These are phyloP conservation scores for Chaetodon trifascialis DNA, from an alignment of 2,113 vertebrate genomes.

Conservation along the genomic window DNA sequence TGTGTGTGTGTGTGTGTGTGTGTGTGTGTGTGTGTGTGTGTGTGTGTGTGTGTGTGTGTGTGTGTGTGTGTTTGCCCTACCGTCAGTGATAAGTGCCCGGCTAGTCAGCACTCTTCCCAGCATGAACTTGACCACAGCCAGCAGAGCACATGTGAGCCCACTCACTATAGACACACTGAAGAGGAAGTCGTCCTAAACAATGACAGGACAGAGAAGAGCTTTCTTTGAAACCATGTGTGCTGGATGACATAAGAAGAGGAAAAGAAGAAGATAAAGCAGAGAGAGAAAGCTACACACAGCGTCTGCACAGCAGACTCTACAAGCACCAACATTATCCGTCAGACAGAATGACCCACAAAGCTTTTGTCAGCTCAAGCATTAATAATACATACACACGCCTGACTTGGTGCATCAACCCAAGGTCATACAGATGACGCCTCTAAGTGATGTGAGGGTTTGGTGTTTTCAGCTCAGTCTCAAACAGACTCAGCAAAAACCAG, in stretches of 20 bases:
- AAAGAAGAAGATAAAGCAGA: background rate
- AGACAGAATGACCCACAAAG: conserved; percentile 37
- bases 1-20: background rate
- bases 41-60: too few relatives aligned
- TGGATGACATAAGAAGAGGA: background rate
- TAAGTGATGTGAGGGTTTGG: conserved; percentile 17
- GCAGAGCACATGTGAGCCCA: conserved; percentile 90
- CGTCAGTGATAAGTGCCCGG: conserved; percentile 96
- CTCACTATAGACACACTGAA: conserved; percentile 97
- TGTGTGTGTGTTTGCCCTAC: conserved; percentile 78
- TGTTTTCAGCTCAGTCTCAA: conserved; percentile 40
- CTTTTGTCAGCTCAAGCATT: conserved; percentile 32
- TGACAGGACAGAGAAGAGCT: background rate
- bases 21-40: too few relatives aligned
- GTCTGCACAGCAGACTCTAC: background rate
- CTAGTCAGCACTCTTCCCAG: conserved; percentile 96
- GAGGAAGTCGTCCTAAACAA: conserved; percentile 93
- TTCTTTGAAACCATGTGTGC: background rate
- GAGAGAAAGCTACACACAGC: background rate
- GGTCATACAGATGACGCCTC: conserved; percentile 45
- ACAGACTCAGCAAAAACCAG: conserved; percentile 61
- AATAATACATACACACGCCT: conserved; percentile 46
- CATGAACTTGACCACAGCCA: conserved; percentile 96
- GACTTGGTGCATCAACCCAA: conserved; percentile 41
- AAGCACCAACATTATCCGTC: background rate